A percentile compares a stretch with the other conserved stretches of the same genome.
Conservation (phyloP, 2,113 vertebrate species). For the Bos javanicus region DNA sequence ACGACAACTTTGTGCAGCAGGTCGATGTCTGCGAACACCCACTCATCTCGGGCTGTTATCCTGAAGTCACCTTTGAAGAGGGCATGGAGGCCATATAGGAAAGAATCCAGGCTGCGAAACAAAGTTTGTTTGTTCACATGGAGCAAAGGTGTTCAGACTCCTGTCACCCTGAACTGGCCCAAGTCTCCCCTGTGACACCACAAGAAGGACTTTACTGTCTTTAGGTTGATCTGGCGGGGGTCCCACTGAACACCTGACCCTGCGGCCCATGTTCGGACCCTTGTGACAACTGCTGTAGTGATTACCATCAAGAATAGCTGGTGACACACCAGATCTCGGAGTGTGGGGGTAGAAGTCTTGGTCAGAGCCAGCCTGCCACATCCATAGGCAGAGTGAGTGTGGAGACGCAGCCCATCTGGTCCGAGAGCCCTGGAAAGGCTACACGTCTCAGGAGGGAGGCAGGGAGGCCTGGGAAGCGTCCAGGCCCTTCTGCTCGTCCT, state of each 20-base stretch:
- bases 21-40: conserved; percentile 97
- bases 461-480: fast-evolving
- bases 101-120: conserved; percentile 92
- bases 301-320: neutral
- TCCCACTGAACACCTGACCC: neutral
- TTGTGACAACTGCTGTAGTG: fast-evolving
- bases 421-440: neutral
- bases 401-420: neutral
- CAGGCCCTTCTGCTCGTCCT: neutral
- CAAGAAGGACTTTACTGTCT: neutral
- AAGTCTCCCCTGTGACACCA: neutral
- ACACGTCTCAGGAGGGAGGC: neutral
- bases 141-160: too few species aligned
- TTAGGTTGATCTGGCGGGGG: neutral
- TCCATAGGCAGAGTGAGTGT: too few species aligned
- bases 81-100: conserved; percentile 94
- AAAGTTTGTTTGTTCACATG: neutral
- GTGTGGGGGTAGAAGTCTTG: neutral
- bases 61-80: conserved; percentile 98
- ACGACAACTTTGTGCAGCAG: conserved; percentile 94
- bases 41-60: conserved; percentile 93
- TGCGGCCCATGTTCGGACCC: fast-evolving
- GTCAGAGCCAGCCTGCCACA: neutral
- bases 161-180: neutral
- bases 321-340: neutral